Evolutionary conservation across 2,888 invertebrate genomes (phyloP).

Genomic region (Drosophila melanosoma): DNA sequence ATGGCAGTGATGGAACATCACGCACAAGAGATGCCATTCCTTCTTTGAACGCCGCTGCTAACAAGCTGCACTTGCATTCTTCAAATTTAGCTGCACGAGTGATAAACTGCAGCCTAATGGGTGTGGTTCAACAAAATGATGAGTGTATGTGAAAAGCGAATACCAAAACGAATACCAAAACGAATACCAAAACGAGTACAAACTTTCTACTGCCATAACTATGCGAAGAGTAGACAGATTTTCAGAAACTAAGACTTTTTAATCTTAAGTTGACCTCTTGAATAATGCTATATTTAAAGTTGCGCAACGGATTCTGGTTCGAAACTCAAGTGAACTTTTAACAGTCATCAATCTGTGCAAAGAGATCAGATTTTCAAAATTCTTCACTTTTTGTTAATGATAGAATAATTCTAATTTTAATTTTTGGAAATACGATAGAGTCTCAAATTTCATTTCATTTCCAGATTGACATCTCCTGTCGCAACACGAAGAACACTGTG

Average conservation of each 20-base stretch:
- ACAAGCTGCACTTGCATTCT: constrained; percentile 34
- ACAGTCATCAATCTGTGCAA: not conserved
- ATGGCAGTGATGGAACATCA: constrained; percentile 43
- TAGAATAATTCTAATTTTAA: too few relatives aligned
- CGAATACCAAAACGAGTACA: not conserved
- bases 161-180: not conserved
- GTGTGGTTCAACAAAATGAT: constrained; percentile 20
- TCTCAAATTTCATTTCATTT: constrained; percentile 69
- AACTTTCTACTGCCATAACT: not conserved
- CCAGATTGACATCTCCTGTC: constrained; percentile 96
- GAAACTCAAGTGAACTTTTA: not conserved
- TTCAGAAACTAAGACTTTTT: not conserved
- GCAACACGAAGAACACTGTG: constrained; percentile 94
- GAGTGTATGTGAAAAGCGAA: not conserved
- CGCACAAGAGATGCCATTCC: constrained; percentile 15
- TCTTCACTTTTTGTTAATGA: not conserved
- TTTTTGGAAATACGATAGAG: not conserved
- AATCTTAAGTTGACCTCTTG: not conserved
- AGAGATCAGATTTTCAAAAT: not conserved
- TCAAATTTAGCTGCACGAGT: constrained; percentile 19
- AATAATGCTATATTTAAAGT: not conserved
- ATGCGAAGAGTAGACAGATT: not conserved
- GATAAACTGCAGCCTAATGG: constrained; percentile 1
- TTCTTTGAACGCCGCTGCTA: constrained; percentile 32
- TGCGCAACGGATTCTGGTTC: not conserved